Evolutionary conservation across 2,113 vertebrate species (phyloP).

Genomic region (Chascanopsetta lugubris): DNA sequence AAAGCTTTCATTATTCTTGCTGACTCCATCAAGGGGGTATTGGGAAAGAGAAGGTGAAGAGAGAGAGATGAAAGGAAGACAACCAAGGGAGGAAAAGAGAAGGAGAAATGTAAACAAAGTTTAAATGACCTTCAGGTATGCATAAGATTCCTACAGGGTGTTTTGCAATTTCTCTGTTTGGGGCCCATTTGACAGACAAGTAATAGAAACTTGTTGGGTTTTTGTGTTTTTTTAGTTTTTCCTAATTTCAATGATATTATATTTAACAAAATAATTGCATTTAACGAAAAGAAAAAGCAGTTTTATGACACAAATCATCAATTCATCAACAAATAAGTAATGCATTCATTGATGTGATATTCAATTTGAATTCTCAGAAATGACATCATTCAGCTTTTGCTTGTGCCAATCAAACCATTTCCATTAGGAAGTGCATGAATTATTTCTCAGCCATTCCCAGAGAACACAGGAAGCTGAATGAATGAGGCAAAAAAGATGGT

Average conservation of each 20-base stretch:
- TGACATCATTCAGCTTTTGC: conserved; percentile 19
- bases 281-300: neutral
- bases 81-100: conserved; percentile 7
- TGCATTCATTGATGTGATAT: neutral
- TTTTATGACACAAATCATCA: too few relatives aligned
- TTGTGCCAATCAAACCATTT: conserved; percentile 20
- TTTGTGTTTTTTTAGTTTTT: too few relatives aligned
- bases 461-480: conserved; percentile 15
- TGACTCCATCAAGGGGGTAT: neutral
- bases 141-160: conserved; percentile 34
- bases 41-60: neutral
- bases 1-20: conserved; percentile 24
- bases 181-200: too few relatives aligned
- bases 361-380: conserved; percentile 16
- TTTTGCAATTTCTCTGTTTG: too few relatives aligned
- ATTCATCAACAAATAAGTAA: neutral
- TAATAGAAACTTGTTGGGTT: too few relatives aligned
- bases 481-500: neutral
- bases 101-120: neutral
- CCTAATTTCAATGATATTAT: too few relatives aligned
- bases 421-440: conserved; percentile 9
- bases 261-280: too few relatives aligned
- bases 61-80: neutral
- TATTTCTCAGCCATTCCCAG: conserved; percentile 7
- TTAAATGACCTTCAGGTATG: conserved; percentile 30